A percentile compares a stretch with the other conserved stretches of the same genome.
Conservation (phyloP, 2,888 invertebrate species). For the Trichopoda pennipes region DNA sequence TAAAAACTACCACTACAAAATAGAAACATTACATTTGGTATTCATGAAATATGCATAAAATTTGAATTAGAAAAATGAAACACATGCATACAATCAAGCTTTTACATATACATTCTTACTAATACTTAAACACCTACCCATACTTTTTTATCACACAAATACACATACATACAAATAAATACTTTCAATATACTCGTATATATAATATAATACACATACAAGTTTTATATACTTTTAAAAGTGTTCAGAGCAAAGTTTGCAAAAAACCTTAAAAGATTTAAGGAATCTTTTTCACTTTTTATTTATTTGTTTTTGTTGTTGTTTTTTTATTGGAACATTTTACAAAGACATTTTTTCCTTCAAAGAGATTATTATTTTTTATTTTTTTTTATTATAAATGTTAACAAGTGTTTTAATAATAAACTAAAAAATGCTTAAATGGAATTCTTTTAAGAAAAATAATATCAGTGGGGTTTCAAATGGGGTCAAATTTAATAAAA, state of each 20-base stretch:
- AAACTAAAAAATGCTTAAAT: conserved; percentile 32
- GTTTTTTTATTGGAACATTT: conserved; percentile 22
- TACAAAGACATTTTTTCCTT: conserved; percentile 45
- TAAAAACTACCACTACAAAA: conserved; percentile 62
- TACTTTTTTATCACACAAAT: neutral
- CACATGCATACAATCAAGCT: conserved; percentile 48
- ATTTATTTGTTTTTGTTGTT: too few species aligned
- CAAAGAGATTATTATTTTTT: conserved; percentile 41
- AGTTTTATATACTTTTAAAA: conserved; percentile 41
- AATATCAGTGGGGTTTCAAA: conserved; percentile 16
- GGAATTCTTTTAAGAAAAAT: conserved; percentile 1
- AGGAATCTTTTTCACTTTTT: conserved; percentile 23
- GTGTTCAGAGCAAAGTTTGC: conserved; percentile 44
- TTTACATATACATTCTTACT: conserved; percentile 32
- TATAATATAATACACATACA: conserved; percentile 6
- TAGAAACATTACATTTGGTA: conserved; percentile 70
- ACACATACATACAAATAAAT: conserved; percentile 8
- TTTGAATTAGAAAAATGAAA: conserved; percentile 75
- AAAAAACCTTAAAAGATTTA: conserved; percentile 46
- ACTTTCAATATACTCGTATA: too few species aligned
- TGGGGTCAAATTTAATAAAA: conserved; percentile 36
- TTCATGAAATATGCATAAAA: conserved; percentile 79
- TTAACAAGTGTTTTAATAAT: conserved; percentile 55
- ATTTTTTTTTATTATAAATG: conserved; percentile 40
- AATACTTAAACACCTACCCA: conserved; percentile 23